Evolutionary conservation across 2,888 invertebrate species (phyloP), one percentile per base, ranked within the genome.

Genomic region (Chrysomela aeneicollis): DNA sequence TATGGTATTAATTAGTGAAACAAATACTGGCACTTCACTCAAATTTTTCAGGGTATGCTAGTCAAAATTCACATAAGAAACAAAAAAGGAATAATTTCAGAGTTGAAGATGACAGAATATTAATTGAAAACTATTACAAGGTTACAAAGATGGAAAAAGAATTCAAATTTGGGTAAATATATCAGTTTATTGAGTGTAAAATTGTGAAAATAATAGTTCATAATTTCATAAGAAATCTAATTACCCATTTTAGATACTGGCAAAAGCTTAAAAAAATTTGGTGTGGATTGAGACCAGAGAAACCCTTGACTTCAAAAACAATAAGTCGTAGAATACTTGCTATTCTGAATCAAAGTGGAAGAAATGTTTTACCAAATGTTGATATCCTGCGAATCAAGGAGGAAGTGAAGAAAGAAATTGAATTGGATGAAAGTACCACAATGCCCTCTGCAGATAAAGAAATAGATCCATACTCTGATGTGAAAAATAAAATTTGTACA

Each of bases 41-140:
- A 35, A 19, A n/a, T 10, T 18, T 26, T 42, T 8, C 21, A 42
- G 35, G 17, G 1, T 15, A 9, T 35, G 17, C 6, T 1, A 37
- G 4, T 6, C 26, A 19, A 8, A 19, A 6, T 6, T 10, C 2
- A n/a, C 22, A 1, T 22, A 60, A 54, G 46, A 22, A 32, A 15
- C 26, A n/a, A n/a, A n/a, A 21, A 32, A 49, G 54, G 18, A 47
- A 63, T 53, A 22, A 5, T 26, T 64, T 64, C 22, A 64, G 50
- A 12, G 1, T 9, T 10, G 60, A 55, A 21, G 64, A 64, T 50
- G 64, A 60, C 55, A 22, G 32, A 19, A 30, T 60, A n/a, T 51
- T 64, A 26, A 10, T 64, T 17, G 42, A 50, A 12, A 17, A 21
- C 18, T 64, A 60, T 18, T 55, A 15, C 1, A 15, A 60, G 32